These are phyloP conservation scores for Lithophane ornitopus DNA, from an alignment of 2,888 invertebrate genomes.

Conservation along the genomic window DNA sequence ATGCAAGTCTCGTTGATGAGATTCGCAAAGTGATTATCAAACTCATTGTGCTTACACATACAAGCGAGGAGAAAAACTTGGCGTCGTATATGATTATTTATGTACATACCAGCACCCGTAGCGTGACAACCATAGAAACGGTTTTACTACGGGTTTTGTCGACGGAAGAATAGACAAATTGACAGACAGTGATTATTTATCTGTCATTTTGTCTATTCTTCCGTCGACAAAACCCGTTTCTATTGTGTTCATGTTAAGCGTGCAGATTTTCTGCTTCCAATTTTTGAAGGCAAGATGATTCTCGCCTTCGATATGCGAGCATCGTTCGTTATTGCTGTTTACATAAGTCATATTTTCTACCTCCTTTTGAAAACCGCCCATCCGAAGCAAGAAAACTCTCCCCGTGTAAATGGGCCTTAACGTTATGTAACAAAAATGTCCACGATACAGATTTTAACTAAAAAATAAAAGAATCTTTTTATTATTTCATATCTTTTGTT, in stretches of 20 bases:
- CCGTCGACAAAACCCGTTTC: no score
- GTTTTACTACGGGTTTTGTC: no score
- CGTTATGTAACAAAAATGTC: conserved; percentile 23
- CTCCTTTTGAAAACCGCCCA: fast-evolving
- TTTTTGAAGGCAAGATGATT: not conserved
- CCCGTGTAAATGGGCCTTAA: not conserved
- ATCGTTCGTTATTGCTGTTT: not conserved
- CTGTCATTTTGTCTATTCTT: no score
- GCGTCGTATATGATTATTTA: not conserved
- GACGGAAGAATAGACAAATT: no score
- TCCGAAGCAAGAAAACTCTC: not conserved
- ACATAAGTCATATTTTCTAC: not conserved
- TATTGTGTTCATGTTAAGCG: no score
- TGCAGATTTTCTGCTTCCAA: no score
- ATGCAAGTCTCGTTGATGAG: not conserved
- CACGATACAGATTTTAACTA: conserved; percentile 24
- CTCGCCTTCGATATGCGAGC: not conserved
- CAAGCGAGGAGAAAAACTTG: not conserved
- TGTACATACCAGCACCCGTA: no score
- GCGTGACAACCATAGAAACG: no score
- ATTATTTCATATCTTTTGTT: conserved; percentile 34
- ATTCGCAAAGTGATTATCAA: not conserved
- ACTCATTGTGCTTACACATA: not conserved
- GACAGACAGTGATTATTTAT: no score
- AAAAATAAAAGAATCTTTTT: conserved; percentile 47